Base-by-base conservation (phyloP, 2,113 vertebrate species). In the Siphamia tubifer region DNA sequence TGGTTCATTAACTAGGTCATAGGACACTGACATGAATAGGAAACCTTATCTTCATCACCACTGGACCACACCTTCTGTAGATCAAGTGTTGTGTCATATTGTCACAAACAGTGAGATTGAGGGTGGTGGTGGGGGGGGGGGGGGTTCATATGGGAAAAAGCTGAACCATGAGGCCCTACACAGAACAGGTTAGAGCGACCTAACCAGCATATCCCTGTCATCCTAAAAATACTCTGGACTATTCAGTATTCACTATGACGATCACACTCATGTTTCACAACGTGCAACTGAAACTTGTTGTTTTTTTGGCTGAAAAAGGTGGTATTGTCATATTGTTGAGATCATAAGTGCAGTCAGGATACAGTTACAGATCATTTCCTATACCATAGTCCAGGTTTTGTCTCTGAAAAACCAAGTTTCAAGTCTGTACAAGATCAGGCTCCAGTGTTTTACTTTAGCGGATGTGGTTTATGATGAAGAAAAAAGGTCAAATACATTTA, bases 11-110 rank as follows among this genome's bases (percentile, higher is more conserved):
- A 74, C 23, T 67, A 45, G 79, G 78, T 43, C 61, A 74, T n/a
- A 74, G 62, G 74, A 81, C 61, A 20, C 43, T 7, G 21, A 16
- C 64, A 77, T 87, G 87, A 88, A 90, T 86, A 57, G 82, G 87
- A 82, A 90, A 89, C 83, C 19, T 17, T 38, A 89, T 64, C 85
- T 66, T 4, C 28, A 32, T n/a, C 30, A 11, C 23, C 28, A 30
- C 21, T 21, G 53, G 64, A 83, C 89, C 89, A 85, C 87, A 72
- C 89, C 86, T 81, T 48, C 6, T 66, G 34, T 44, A 73, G 77
- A 87, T 86, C 81, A 60, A 77, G 71, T 81, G 77, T 77, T 80
- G 43, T 15, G 64, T 77, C 62, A 30, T 64, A 47, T 69, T 81
- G 65, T 63, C 52, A 27, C 20, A 3, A 16, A 30, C 62, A 34